Base-by-base conservation (phyloP, 92 coral and sea anemone species). In the Palythoa grandis region DNA sequence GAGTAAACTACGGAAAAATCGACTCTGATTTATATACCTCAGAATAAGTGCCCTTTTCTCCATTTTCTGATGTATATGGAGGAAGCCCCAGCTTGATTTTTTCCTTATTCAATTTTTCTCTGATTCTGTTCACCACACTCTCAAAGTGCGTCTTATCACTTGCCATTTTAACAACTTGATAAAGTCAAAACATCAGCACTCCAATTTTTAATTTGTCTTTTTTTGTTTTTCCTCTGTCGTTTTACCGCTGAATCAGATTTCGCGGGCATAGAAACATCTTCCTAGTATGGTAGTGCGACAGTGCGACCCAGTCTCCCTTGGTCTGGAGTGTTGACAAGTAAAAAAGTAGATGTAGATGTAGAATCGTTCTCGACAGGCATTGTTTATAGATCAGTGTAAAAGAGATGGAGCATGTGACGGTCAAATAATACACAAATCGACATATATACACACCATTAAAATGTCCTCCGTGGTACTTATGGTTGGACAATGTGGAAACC, bases 401-500 rank as follows among this genome's bases (percentile, higher is more conserved):
- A 40, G 47, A 40, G 1, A 40, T 40, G 47, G 6, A 40, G 4
- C 50, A 43, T 43, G 50, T 43, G 3, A 43, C 50, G 0, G 50
- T 3, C 7, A 43, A 43, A 43, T 43, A 4, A 43, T 43, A 43
- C 50, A 43, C 50, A 43, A 43, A 5, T 43, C 50, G 50, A 56
- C 16, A 56, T 16, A 56, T 2, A 52, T 12, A 52, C 56, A 1
- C 57, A 52, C 1, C 15, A n/a, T 16, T 58, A 77, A 60, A 50
- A 94, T 94, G 98, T 90, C 98, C 38, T 94, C 98, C 6, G 89
- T 94, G 17, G 65, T 91, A 50, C 89, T 94, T 43, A 90, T 92
- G 72, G 98, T 92, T 79, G 98, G 98, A 25, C 98, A 94, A 47
- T 94, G 98, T 66, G 98, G 98, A 14, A 94, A 94, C 77, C 98